A percentile compares a stretch with the other conserved stretches of the same genome.
Conservation (phyloP, 2,797 vertebrate species). For the Zenarchopterus dispar region DNA sequence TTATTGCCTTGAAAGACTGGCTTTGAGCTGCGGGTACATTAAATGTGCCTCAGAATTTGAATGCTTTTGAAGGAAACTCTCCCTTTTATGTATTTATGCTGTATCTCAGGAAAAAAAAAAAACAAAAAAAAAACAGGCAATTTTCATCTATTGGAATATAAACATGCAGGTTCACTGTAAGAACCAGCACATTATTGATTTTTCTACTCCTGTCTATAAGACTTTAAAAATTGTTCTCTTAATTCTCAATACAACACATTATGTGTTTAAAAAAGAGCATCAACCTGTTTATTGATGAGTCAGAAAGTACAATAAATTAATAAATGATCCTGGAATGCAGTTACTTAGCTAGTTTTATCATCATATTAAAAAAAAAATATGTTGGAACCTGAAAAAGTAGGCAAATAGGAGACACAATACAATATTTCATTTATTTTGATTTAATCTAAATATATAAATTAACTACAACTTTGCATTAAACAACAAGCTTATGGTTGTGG, state of each 20-base stretch:
- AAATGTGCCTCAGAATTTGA: slow-evolving; percentile 52
- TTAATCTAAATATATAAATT: neutral
- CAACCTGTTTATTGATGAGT: too few species aligned
- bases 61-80: slow-evolving; percentile 33
- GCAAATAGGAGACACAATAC: slow-evolving; percentile 1
- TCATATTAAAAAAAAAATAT: too few species aligned
- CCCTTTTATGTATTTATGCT: slow-evolving; percentile 44
- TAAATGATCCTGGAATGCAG: too few species aligned
- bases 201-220: slow-evolving; percentile 3
- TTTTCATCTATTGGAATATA: slow-evolving; percentile 52
- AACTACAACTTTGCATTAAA: neutral
- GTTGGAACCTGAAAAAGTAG: slow-evolving; percentile 20
- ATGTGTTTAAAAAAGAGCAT: neutral
- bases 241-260: neutral
- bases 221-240: neutral
- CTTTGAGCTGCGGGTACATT: slow-evolving; percentile 53
- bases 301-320: too few species aligned
- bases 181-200: slow-evolving; percentile 37
- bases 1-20: slow-evolving; percentile 63
- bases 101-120: slow-evolving; percentile 25
- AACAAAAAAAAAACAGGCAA: slow-evolving; percentile 28
- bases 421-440: neutral
- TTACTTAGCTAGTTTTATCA: too few species aligned
- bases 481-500: too few species aligned
- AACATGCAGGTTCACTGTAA: slow-evolving; percentile 41